phyloP scores from a whole-genome alignment of 2,888 invertebrate genomes.

The Muschampia plurimacula region DNA sequence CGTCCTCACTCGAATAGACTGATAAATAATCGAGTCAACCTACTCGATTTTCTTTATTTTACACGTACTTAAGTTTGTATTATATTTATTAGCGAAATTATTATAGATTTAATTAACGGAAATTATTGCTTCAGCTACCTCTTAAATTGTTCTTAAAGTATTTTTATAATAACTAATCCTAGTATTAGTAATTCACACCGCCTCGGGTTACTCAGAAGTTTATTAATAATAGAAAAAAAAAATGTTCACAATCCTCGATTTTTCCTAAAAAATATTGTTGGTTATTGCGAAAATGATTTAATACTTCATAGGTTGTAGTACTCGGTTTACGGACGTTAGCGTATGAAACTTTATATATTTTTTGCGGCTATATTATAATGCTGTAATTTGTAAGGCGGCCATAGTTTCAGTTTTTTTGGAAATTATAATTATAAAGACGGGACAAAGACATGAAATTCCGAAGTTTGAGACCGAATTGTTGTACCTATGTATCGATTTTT shows the following conservation, averaged over 20 bases:
- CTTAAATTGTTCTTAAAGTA: conserved; percentile 77
- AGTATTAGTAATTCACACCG: conserved; percentile 53
- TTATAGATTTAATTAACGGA: conserved; percentile 58
- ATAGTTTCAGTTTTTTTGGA: conserved; percentile 66
- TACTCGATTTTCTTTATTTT: conserved; percentile 48
- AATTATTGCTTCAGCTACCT: conserved; percentile 74
- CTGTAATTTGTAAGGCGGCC: conserved; percentile 71
- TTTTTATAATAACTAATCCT: conserved; percentile 74
- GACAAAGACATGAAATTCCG: conserved; percentile 54
- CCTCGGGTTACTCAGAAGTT: conserved; percentile 59
- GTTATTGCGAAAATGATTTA: conserved; percentile 58
- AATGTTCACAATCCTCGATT: conserved; percentile 63
- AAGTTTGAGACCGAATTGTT: conserved; percentile 3
- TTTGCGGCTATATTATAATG: conserved; percentile 72
- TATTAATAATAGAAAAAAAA: conserved; percentile 50
- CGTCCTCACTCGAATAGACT: conserved; percentile 46
- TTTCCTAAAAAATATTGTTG: conserved; percentile 68
- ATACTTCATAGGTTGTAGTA: conserved; percentile 68
- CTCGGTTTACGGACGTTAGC: conserved; percentile 54
- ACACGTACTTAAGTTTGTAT: conserved; percentile 71
- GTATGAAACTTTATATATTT: conserved; percentile 60
- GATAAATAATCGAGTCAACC: conserved; percentile 38
- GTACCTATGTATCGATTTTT: conserved; percentile 9
- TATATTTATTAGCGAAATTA: conserved; percentile 59
- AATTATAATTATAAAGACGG: conserved; percentile 53